These are phyloP conservation scores for Bruchidius siliquastri DNA, from an alignment of 2,888 invertebrate species.

Conservation along the genomic window DNA sequence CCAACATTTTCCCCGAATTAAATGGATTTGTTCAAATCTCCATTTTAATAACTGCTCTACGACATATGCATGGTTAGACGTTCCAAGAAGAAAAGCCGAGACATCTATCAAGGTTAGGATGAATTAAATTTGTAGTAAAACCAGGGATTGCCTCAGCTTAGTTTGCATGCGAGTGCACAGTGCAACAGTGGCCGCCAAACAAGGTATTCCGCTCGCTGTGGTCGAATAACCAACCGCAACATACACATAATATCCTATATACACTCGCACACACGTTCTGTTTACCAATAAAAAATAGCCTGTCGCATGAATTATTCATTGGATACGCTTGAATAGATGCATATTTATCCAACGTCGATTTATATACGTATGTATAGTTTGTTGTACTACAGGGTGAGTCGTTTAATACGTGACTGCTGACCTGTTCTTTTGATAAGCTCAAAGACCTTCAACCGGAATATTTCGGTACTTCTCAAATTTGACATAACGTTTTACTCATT, in stretches of 20 bases:
- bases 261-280: neutral
- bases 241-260: neutral
- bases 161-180: neutral
- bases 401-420: too few species aligned
- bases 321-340: neutral
- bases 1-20: too few species aligned
- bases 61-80: too few species aligned
- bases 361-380: neutral
- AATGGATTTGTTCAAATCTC: too few species aligned
- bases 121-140: too few species aligned
- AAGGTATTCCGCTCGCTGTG: neutral
- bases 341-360: neutral
- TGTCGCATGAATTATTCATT: neutral
- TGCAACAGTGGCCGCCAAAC: neutral
- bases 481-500: too few species aligned
- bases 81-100: too few species aligned
- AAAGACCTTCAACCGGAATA: too few species aligned
- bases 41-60: too few species aligned
- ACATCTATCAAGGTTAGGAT: too few species aligned
- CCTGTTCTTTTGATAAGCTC: too few species aligned
- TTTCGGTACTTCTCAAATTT: too few species aligned
- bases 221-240: neutral
- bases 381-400: neutral
- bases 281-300: neutral
- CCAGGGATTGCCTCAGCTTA: neutral